A percentile compares a stretch with the other conserved stretches of the same genome.
These are phyloP conservation scores for Upupa epops DNA, from an alignment of 2,113 vertebrate genomes.

Conservation along the genomic window DNA sequence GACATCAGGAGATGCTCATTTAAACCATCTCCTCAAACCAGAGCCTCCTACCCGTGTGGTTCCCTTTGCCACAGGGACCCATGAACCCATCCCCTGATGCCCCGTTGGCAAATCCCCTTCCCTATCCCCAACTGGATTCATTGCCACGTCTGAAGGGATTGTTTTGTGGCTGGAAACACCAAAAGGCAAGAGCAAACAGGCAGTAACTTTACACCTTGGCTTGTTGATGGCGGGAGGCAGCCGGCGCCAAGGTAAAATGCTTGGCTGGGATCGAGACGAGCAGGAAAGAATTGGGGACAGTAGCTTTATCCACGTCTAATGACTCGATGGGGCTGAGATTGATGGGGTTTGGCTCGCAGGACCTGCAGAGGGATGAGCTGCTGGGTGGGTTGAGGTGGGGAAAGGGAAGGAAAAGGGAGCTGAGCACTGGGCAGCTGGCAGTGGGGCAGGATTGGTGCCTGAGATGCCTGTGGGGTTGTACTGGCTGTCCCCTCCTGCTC, in stretches of 20 bases:
- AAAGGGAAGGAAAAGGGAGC: rapidly evolving
- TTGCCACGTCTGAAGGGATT: conserved; percentile 41
- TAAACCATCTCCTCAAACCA: neutral
- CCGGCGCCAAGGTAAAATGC: conserved; percentile 81
- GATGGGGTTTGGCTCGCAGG: neutral
- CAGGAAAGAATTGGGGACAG: conserved; percentile 58
- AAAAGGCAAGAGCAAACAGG: conserved; percentile 81
- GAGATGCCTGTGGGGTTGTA: rapidly evolving
- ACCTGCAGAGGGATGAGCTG: rapidly evolving
- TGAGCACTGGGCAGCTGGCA: neutral
- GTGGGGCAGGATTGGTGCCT: neutral
- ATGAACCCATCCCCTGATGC: rapidly evolving
- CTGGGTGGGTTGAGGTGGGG: rapidly evolving
- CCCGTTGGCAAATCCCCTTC: rapidly evolving
- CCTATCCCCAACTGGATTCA: neutral
- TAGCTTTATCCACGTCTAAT: conserved; percentile 3
- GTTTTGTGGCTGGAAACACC: conserved; percentile 6
- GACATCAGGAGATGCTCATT: neutral
- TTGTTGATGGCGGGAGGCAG: conserved; percentile 76
- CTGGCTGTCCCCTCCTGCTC: neutral
- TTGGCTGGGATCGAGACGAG: conserved; percentile 76
- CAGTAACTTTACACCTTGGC: conserved; percentile 84
- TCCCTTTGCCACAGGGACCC: too few relatives aligned
- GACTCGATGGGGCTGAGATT: neutral
- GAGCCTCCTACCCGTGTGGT: rapidly evolving